Percentiles rank a stretch among this genome's conserved stretches.
Conservation (phyloP, 2,113 vertebrate genomes). For the Aphelocoma coerulescens region DNA sequence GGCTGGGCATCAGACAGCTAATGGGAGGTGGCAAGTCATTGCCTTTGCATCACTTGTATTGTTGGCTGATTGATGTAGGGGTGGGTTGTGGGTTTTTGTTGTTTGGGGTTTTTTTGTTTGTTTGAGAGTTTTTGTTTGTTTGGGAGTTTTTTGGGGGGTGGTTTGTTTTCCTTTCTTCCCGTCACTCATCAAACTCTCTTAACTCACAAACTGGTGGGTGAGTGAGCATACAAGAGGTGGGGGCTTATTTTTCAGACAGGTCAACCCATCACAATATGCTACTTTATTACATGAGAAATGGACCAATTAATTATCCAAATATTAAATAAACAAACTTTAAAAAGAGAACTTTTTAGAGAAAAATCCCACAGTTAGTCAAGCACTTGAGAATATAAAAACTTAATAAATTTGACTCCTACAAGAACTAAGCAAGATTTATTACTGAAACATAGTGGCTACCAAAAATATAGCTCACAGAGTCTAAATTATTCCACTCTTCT, state of each 20-base stretch:
- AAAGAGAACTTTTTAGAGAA: background rate
- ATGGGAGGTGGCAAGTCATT: background rate
- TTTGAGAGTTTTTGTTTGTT: background rate
- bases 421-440: background rate
- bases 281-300: background rate
- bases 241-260: background rate
- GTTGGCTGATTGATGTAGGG: background rate
- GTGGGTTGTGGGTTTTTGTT: background rate
- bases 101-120: fast-evolving
- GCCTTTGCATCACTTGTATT: background rate
- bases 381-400: background rate
- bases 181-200: background rate
- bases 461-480: background rate
- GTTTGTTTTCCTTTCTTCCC: background rate
- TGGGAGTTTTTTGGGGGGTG: fast-evolving
- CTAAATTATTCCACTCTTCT: background rate
- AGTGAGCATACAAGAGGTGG: background rate
- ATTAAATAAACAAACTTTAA: background rate
- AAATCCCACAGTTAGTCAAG: background rate
- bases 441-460: background rate
- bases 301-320: background rate
- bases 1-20: background rate
- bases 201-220: background rate
- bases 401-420: background rate
- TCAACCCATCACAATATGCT: background rate